Base-by-base conservation (phyloP, 2,888 invertebrate species). In the Silvanus unidentatus region DNA sequence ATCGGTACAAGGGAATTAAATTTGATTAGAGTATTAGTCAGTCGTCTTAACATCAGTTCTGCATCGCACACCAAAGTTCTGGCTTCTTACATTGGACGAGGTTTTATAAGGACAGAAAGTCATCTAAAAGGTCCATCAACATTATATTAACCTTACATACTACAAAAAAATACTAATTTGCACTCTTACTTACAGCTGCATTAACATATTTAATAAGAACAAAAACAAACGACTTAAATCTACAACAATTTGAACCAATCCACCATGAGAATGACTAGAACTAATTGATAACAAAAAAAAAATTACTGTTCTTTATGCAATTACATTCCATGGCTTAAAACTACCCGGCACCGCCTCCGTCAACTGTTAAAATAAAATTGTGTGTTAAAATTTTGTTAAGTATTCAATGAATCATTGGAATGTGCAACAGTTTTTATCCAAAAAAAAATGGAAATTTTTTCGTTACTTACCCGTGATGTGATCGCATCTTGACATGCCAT, bases 401-500 rank as follows among this genome's bases (percentile, higher is more conserved):
- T 22, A 22, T n/a, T n/a, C n/a, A n/a, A n/a, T n/a, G n/a, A n/a
- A n/a, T n/a, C 22, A 22, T 22, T 22, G 22, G 22, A 22, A 22
- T 22, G 8, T 22, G 22, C 22, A 22, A n/a, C n/a, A n/a, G n/a
- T n/a, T n/a, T n/a, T n/a, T n/a, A n/a, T n/a, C n/a, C n/a, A n/a
- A n/a, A n/a, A n/a, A n/a, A n/a, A n/a, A n/a, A n/a, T n/a, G n/a
- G n/a, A n/a, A n/a, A n/a, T n/a, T n/a, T n/a, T n/a, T n/a, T n/a
- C n/a, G n/a, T n/a, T n/a, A n/a, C 28, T 47, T 73, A 92, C 91
- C 80, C 84, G 82, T 49, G 79, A 71, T 1, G 87, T 89, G 48
- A 95, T 84, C 55, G 83, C 75, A 69, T 97, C 96, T 55, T 81
- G 77, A 62, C 95, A 96, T 10, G 89, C 88, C 84, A 94, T 85